These are phyloP conservation scores for Phortica variegata DNA, from an alignment of 1,140 invertebrate genomes.

Conservation along the genomic window DNA sequence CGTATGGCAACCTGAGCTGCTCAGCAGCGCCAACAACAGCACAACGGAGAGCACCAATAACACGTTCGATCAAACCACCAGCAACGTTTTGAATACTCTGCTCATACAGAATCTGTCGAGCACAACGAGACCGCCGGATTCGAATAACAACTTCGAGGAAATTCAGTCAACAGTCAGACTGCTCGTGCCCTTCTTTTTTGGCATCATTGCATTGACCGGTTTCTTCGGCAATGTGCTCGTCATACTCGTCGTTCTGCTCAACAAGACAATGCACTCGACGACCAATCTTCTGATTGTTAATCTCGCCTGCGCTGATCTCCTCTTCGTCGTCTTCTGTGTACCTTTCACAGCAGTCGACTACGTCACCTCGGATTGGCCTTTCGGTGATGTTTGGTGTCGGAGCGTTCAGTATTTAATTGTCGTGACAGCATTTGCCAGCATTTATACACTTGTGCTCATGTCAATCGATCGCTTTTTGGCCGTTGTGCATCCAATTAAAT, in stretches of 20 bases:
- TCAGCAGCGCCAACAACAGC: conserved; percentile 5
- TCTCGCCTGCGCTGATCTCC: conserved; percentile 82
- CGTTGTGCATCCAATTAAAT: conserved; percentile 89
- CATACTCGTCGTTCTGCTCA: conserved; percentile 77
- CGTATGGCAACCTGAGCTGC: too few relatives aligned
- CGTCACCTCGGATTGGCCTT: conserved; percentile 82
- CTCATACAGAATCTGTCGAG: background rate
- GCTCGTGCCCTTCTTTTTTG: conserved; percentile 83
- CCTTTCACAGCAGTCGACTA: conserved; percentile 88
- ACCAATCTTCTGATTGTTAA: conserved; percentile 91
- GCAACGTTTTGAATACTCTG: conserved; percentile 1
- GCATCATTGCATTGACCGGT: conserved; percentile 82
- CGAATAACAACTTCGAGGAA: conserved; percentile 8
- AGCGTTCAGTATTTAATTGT: conserved; percentile 75
- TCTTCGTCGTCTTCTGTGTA: conserved; percentile 94
- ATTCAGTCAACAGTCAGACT: conserved; percentile 27
- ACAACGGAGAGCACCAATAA: too few relatives aligned
- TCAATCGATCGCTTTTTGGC: conserved; percentile 92
- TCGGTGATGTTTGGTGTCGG: conserved; percentile 87
- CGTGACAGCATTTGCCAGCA: conserved; percentile 89
- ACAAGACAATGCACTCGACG: conserved; percentile 88
- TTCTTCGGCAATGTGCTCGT: conserved; percentile 86
- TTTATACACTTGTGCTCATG: conserved; percentile 96
- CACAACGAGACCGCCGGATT: background rate
- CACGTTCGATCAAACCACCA: too few relatives aligned